Percentiles rank a stretch among this genome's conserved stretches.
Conservation (phyloP, 1,140 invertebrate genomes). For the Monomorium pharaonis region DNA sequence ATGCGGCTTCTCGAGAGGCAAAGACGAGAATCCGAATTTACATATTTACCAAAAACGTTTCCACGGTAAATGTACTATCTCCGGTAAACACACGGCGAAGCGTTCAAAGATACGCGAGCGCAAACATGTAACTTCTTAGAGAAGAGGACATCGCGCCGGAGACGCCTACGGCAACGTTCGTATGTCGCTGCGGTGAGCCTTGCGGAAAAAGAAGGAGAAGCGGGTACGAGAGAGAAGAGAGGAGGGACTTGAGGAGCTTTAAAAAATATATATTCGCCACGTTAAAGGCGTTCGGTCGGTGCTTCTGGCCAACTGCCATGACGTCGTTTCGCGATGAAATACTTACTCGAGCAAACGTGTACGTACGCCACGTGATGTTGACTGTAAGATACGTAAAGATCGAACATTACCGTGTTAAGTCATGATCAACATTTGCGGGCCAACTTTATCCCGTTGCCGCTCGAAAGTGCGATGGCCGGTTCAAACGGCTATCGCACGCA, state of each 20-base stretch:
- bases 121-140: slow-evolving; percentile 52
- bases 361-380: neutral
- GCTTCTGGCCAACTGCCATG: slow-evolving; percentile 55
- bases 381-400: neutral
- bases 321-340: slow-evolving; percentile 15
- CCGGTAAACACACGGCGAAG: slow-evolving; percentile 29
- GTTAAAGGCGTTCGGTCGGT: slow-evolving; percentile 23
- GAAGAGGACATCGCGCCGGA: slow-evolving; percentile 21
- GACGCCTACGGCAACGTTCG: slow-evolving; percentile 31
- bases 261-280: slow-evolving; percentile 58
- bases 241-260: slow-evolving; percentile 9
- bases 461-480: neutral
- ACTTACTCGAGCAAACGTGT: neutral
- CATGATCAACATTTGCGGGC: neutral
- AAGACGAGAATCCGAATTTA: slow-evolving; percentile 26
- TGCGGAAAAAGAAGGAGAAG: neutral
- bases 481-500: neutral
- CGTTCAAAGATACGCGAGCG: slow-evolving; percentile 51
- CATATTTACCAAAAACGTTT: slow-evolving; percentile 45
- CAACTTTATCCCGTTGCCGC: neutral
- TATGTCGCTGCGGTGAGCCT: slow-evolving; percentile 15
- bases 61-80: slow-evolving; percentile 37
- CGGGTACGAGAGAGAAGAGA: neutral
- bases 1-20: neutral
- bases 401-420: slow-evolving; percentile 8